These are phyloP conservation scores for Leptinotarsa juncta DNA, from an alignment of 2,888 invertebrate species.

Conservation along the genomic window DNA sequence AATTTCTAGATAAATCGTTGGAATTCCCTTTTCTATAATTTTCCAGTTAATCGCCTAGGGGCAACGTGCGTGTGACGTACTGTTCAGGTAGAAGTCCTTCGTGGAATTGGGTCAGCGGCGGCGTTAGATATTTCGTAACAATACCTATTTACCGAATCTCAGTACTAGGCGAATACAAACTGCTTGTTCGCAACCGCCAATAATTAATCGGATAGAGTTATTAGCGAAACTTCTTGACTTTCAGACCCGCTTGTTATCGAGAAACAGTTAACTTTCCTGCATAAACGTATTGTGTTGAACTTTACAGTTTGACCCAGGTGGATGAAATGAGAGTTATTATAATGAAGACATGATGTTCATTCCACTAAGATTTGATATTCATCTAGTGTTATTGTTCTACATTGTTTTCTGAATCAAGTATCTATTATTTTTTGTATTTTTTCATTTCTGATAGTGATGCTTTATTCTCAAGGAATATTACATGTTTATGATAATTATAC, in stretches of 20 bases:
- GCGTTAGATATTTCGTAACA: too few relatives aligned
- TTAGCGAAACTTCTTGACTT: slow-evolving; percentile 7
- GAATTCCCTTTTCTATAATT: too few relatives aligned
- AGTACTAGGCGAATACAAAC: neutral
- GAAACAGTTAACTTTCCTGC: slow-evolving; percentile 1
- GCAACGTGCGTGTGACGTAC: too few relatives aligned
- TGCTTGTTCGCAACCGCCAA: neutral
- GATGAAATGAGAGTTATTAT: neutral
- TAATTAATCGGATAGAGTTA: slow-evolving; percentile 1
- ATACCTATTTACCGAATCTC: too few relatives aligned
- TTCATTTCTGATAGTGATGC: too few relatives aligned
- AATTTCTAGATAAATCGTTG: too few relatives aligned
- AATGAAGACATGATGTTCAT: slow-evolving; percentile 12
- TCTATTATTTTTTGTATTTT: neutral
- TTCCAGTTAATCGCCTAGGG: too few relatives aligned
- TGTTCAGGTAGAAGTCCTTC: too few relatives aligned
- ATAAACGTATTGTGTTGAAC: slow-evolving; percentile 9
- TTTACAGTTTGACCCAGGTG: neutral
- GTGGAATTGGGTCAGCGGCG: too few relatives aligned
- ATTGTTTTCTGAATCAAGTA: neutral
- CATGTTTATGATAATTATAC: too few relatives aligned
- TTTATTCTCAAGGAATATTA: too few relatives aligned
- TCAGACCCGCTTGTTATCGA: slow-evolving; percentile 5
- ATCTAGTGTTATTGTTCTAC: slow-evolving; percentile 2
- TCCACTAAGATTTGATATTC: neutral